phyloP scores from a whole-genome alignment of 2,888 invertebrate genomes.

The Euplagia quadripunctaria region DNA sequence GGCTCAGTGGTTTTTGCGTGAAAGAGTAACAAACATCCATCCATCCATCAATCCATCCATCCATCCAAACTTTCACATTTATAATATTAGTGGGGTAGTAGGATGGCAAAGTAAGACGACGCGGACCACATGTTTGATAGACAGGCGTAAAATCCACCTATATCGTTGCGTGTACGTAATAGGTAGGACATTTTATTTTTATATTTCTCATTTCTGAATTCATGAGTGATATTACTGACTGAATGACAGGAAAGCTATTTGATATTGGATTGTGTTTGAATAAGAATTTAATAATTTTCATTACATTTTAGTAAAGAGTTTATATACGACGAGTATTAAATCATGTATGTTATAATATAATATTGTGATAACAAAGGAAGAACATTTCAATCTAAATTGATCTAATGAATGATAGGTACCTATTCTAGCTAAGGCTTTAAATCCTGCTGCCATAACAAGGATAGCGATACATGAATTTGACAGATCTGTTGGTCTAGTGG shows the following conservation, averaged over 20 bases:
- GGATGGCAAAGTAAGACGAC: conserved; percentile 37
- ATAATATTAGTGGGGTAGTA: too few species aligned
- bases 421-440: too few species aligned
- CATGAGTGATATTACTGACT: background rate
- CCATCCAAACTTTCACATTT: too few species aligned
- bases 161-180: conserved; percentile 25
- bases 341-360: background rate
- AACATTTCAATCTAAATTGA: too few species aligned
- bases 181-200: conserved; percentile 16
- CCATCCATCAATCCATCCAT: too few species aligned
- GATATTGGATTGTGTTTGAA: background rate
- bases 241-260: background rate
- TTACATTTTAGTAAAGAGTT: background rate
- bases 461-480: too few species aligned
- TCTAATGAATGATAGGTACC: too few species aligned
- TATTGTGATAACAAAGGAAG: too few species aligned
- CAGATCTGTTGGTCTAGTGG: too few species aligned
- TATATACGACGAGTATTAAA: background rate
- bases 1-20: too few species aligned
- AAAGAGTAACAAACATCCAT: too few species aligned
- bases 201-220: conserved; percentile 3
- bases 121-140: conserved; percentile 36
- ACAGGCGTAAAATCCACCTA: conserved; percentile 36
- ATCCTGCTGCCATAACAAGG: too few species aligned
- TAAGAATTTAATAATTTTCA: background rate